A percentile compares a stretch with the other conserved stretches of the same genome.
phyloP scores from a whole-genome alignment of 2,797 vertebrate genomes.

The Pampus argenteus region DNA sequence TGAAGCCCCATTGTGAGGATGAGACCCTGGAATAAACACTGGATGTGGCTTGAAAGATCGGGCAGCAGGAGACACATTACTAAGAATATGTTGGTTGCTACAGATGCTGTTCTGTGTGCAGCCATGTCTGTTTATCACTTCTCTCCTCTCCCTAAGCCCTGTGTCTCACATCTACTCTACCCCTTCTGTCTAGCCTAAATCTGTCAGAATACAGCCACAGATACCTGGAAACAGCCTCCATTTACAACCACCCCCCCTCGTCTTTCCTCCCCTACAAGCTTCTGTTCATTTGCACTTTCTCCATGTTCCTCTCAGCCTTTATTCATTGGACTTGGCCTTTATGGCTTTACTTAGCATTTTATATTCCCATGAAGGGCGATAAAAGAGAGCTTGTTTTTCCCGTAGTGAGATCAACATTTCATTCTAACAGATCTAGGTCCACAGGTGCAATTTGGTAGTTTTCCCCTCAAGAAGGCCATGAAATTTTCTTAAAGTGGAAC shows the following conservation, averaged over 20 bases:
- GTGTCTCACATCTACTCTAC: constrained; percentile 66
- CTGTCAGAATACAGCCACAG: constrained; percentile 72
- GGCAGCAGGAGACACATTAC: constrained; percentile 67
- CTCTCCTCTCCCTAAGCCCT: constrained; percentile 43
- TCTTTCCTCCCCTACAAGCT: constrained; percentile 40
- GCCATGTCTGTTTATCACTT: constrained; percentile 64
- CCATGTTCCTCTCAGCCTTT: constrained; percentile 39
- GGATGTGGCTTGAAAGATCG: constrained; percentile 65
- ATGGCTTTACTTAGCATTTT: constrained; percentile 75
- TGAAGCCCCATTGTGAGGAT: constrained; percentile 42
- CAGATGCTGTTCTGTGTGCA: constrained; percentile 62
- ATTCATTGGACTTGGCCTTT: constrained; percentile 62
- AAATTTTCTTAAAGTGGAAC: constrained; percentile 56
- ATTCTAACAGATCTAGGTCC: constrained; percentile 55
- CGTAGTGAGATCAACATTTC: constrained; percentile 50
- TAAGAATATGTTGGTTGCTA: constrained; percentile 46
- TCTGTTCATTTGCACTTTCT: constrained; percentile 45
- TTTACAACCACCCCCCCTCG: constrained; percentile 49
- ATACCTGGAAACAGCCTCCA: constrained; percentile 57
- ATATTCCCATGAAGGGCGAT: constrained; percentile 68
- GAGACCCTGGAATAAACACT: constrained; percentile 56
- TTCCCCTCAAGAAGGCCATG: constrained; percentile 40
- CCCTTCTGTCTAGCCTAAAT: constrained; percentile 77
- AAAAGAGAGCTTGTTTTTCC: constrained; percentile 62
- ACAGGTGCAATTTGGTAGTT: constrained; percentile 62